Evolutionary conservation across 23 tunicate genomes (phyloP).

Genomic region (Trididemnum nubilum): DNA sequence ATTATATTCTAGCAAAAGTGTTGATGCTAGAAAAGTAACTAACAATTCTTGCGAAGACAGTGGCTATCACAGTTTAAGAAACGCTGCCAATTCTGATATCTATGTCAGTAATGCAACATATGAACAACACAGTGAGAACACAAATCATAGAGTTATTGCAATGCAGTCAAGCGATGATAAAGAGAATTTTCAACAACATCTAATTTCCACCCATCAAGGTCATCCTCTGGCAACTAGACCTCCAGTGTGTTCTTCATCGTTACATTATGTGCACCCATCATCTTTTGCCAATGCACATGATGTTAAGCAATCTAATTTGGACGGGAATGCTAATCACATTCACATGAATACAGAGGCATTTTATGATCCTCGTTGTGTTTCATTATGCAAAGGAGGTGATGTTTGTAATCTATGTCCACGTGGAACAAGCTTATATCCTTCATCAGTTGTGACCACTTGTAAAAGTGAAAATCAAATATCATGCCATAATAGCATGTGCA

Average conservation of each 20-base stretch:
- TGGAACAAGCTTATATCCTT: background rate
- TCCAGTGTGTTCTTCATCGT: background rate
- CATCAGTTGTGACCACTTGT: background rate
- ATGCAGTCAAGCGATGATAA: background rate
- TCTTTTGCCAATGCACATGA: background rate
- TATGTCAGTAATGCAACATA: slow-evolving; percentile 14
- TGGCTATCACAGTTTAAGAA: slow-evolving; percentile 23
- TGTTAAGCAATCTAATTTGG: background rate
- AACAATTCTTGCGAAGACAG: background rate
- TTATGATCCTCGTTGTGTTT: background rate
- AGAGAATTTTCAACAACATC: background rate
- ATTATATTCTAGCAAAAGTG: background rate
- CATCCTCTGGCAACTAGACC: background rate
- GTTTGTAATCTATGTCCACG: background rate
- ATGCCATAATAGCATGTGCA: background rate
- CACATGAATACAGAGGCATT: background rate
- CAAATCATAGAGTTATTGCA: background rate
- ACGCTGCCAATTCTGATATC: slow-evolving; percentile 3
- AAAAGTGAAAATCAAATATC: background rate
- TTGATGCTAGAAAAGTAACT: background rate
- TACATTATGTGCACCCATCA: background rate
- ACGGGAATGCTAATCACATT: slow-evolving; percentile 22
- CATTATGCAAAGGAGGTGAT: background rate
- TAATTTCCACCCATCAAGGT: background rate
- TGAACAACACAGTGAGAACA: slow-evolving; percentile 5